These are phyloP conservation scores for Darevskia mixta DNA, from an alignment of 2,797 vertebrate species.

Conservation along the genomic window DNA sequence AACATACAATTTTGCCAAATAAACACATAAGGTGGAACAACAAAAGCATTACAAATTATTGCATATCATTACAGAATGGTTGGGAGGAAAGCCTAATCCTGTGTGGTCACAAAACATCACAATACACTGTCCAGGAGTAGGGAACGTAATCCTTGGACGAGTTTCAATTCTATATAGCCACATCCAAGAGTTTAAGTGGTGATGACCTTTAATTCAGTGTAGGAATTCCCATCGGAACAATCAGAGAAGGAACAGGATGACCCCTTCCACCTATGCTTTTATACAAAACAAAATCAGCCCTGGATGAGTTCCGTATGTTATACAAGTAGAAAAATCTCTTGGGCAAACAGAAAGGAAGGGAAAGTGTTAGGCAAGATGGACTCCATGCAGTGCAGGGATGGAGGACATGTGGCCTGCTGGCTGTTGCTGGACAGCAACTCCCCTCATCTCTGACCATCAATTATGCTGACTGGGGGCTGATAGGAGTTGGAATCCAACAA, in stretches of 20 bases:
- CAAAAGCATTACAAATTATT: not conserved
- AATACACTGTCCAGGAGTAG: not conserved
- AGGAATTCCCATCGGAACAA: conserved; percentile 1
- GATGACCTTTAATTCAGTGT: not conserved
- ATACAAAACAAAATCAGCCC: not conserved
- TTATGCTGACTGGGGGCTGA: no score
- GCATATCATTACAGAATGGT: not conserved
- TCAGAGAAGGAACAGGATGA: not conserved
- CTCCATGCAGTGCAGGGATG: not conserved
- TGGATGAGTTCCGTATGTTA: not conserved
- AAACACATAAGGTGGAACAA: not conserved
- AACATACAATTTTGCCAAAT: no score
- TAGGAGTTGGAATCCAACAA: no score
- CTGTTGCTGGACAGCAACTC: no score
- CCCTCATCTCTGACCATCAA: no score
- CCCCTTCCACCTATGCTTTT: not conserved
- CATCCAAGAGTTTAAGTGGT: not conserved
- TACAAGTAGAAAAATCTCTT: not conserved
- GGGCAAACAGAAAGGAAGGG: not conserved
- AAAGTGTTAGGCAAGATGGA: not conserved
- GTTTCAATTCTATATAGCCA: not conserved
- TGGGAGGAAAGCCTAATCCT: not conserved
- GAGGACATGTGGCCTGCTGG: no score
- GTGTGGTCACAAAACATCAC: not conserved
- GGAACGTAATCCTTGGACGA: not conserved